Evolutionary conservation across 2,113 vertebrate genomes (phyloP), one percentile per base, ranked within the genome.

Genomic region (Mesitornis unicolor): DNA sequence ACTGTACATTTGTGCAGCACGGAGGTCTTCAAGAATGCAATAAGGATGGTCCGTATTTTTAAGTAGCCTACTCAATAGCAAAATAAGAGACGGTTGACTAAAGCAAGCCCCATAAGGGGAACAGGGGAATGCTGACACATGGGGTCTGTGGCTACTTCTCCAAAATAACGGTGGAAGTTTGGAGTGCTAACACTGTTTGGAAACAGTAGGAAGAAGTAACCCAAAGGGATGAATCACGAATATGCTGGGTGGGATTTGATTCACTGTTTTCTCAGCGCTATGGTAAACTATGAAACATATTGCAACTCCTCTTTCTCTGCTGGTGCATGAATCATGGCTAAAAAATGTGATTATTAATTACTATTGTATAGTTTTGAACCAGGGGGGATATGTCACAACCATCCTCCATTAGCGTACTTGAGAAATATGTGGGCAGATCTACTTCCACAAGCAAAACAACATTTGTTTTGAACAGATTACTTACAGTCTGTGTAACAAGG

Each of bases 361-460:
- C 33, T 60, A 20, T 16, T 68, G 40, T 16, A 21, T n/a, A 16
- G 63, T 59, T 96, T 76, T 90, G 68, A 74, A 61, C 63, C n/a
- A 13, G 21, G 4, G 21, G 59, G 17, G 5, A 9, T 47, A 38
- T 64, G 17, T 73, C 45, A 54, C 63, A 65, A 31, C 50, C 45
- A 29, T 42, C 54, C 28, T 89, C 38, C 59, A 5, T 50, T 38
- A 83, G 36, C 8, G 2, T 28, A 14, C 25, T 86, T 40, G 42
- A 93, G 56, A 88, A 92, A 56, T 74, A 53, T 1, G 90, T 92
- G 43, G 95, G 85, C 47, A 86, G 75, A 85, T 83, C 47, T 73
- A 22, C 71, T 92, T 89, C 84, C 84, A 81, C 65, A 78, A 87
- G 51, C 51, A 92, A 89, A 95, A 91, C 71, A 95, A 81, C 76